A percentile compares a stretch with the other conserved stretches of the same genome.
Conservation (phyloP, 2,888 invertebrate species). For the Zygothrica quintamaculata region DNA sequence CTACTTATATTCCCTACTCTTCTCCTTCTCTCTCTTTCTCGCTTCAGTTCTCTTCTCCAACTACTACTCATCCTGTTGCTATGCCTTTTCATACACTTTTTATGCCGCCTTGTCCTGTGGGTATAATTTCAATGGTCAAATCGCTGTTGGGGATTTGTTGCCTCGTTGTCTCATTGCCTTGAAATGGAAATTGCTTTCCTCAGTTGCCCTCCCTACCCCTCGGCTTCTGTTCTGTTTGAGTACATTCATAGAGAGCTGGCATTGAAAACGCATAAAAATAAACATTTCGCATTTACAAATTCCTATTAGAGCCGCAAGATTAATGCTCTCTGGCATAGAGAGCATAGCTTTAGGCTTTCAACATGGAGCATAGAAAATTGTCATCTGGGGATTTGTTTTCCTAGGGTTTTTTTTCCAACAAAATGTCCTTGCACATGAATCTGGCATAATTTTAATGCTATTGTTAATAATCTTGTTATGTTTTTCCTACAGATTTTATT, state of each 20-base stretch:
- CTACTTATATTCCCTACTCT: not conserved
- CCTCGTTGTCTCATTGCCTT: conserved; percentile 25
- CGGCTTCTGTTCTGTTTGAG: conserved; percentile 6
- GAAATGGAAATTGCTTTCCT: conserved; percentile 74
- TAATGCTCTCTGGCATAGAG: conserved; percentile 56
- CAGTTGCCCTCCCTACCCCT: conserved; percentile 7
- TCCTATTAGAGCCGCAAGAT: conserved; percentile 58
- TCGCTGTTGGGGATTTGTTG: conserved; percentile 67
- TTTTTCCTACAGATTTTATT: not conserved
- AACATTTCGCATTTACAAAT: conserved; percentile 80
- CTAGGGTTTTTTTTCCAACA: not conserved
- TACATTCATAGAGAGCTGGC: conserved; percentile 32
- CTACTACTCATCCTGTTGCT: conserved; percentile 13
- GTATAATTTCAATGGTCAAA: conserved; percentile 84
- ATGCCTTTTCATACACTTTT: conserved; percentile 40
- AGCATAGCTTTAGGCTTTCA: conserved; percentile 19
- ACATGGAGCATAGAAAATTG: conserved; percentile 48
- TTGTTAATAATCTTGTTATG: not conserved
- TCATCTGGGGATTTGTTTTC: conserved; percentile 64
- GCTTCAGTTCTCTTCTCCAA: not conserved
- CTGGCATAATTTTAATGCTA: conserved; percentile 20
- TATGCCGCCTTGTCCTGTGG: conserved; percentile 76
- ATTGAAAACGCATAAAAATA: conserved; percentile 78
- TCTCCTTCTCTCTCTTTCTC: not conserved
- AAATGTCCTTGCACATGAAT: conserved; percentile 9